Base-by-base conservation (phyloP, 2,797 vertebrate genomes). In the Mormyrops boulengeri region DNA sequence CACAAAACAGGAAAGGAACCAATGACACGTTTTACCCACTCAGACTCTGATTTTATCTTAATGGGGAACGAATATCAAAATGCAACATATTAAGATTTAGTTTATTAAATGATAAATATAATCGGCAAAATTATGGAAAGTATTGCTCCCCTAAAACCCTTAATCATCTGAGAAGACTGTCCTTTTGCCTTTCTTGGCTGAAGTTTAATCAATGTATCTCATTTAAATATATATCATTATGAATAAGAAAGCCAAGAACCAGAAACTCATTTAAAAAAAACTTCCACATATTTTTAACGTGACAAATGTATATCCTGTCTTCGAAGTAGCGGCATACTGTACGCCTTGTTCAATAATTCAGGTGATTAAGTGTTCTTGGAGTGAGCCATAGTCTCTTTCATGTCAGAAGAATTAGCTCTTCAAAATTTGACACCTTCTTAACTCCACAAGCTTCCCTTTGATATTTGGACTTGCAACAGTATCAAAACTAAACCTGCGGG, bases 371-470 rank as follows among this genome's bases (percentile, higher is more conserved):
- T 26, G 57, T 57, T 14, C 47, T 52, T 49, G 5, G 80, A 85
- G 53, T 44, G 52, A 22, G 22, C 84, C 41, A 50, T n/a, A 26
- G n/a, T 86, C 19, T 30, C 80, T 85, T 89, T 89, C 53, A 62
- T 85, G 80, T n/a, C n/a, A 57, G 38, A 57, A 38, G 82, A 85
- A 86, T 86, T 44, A 44, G 52, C 55, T 44, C n/a, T 85, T 62
- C 52, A 49, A 85, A 89, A 87, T 47, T 17, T 41, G 34, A n/a
- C 62, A 89, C 85, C 60, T 89, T 62, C 82, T 88, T 87, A 87
- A 89, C 85, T 87, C 49, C 34, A 66, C 57, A 87, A 87, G 47
- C 19, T 17, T 49, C 85, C 26, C 60, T 89, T 73, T 89, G 89
- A 87, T 87, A 85, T 89, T 50, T 38, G 38, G 3, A 87, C 85